phyloP scores from a whole-genome alignment of 2,888 invertebrate genomes.

The Capitulum mitella region DNA sequence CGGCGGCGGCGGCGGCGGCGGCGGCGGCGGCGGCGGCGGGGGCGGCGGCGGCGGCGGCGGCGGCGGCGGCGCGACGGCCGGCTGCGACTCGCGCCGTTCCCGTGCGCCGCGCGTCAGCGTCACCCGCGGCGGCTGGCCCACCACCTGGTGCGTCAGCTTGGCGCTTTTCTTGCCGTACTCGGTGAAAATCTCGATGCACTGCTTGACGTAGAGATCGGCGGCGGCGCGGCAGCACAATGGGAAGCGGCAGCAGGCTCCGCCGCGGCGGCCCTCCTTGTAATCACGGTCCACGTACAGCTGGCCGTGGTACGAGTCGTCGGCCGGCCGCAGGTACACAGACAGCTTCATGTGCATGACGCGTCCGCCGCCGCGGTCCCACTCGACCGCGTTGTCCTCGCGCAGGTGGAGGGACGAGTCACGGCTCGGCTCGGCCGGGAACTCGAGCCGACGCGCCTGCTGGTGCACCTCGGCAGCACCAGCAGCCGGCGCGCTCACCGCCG shows the following conservation, averaged over 20 bases:
- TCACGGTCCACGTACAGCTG: constrained; percentile 46
- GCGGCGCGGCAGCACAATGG: constrained; percentile 28
- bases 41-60: constrained; percentile 75
- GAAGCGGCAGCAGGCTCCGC: constrained; percentile 42
- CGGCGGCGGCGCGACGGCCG: constrained; percentile 48
- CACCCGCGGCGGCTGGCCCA: constrained; percentile 43
- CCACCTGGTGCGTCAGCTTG: constrained; percentile 44
- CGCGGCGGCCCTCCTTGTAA: constrained; percentile 40
- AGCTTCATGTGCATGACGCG: constrained; percentile 37
- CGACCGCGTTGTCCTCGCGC: constrained; percentile 15
- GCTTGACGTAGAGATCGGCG: constrained; percentile 43
- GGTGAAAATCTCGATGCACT: constrained; percentile 47
- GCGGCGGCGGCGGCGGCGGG: constrained; percentile 59
- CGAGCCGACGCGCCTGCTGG: not conserved
- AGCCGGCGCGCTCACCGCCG: not conserved
- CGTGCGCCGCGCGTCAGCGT: constrained; percentile 40
- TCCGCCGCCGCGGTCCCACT: constrained; percentile 23
- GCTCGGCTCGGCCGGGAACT: constrained; percentile 14
- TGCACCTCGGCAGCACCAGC: not conserved
- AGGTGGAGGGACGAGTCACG: constrained; percentile 14
- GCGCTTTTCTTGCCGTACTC: constrained; percentile 47
- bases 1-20: not conserved
- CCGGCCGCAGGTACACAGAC: constrained; percentile 42
- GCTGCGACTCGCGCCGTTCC: constrained; percentile 33
- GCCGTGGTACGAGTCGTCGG: constrained; percentile 45